Base-by-base conservation (phyloP, 2,113 vertebrate genomes). In the Neomonachus schauinslandi region DNA sequence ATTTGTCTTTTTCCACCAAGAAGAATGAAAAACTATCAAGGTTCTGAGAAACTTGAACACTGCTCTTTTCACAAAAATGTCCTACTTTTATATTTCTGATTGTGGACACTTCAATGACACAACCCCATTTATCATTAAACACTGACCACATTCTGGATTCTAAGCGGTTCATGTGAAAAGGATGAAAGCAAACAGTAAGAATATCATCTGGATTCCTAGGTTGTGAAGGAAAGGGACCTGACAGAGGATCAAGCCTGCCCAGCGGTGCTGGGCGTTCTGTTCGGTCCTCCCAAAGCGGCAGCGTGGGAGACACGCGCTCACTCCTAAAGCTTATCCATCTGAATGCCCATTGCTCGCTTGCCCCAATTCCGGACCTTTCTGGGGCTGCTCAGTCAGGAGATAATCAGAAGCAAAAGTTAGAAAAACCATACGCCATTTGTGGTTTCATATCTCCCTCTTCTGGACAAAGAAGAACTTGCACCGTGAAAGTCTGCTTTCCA, bases 371-470 rank as follows among this genome's bases (percentile, higher is more conserved):
- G 2, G 77, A 11, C 16, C 51, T 5, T 36, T 13, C 42, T 16
- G 3, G 13, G 19, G 11, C 5, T 46, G n/a, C 14, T 57, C 5
- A 18, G 53, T 2, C 61, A 26, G 81, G 19, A 63, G 67, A 28
- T 4, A 2, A 46, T 0, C 33, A 3, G 7, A 89, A 92, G 39
- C 31, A 36, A 51, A 72, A 42, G 18, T 28, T 13, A 16, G n/a
- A n/a, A 39, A 36, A 51, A 71, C 28, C 2, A 4, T 11, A 42
- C 15, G 15, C 19, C 26, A 22, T 89, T 31, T 89, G 22, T 53
- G 36, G 89, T 98, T 93, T 94, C 81, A 67, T 36, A 94, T 95
- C 97, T 91, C 98, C 98, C 98, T 98, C 98, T 96, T 95, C 98
- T 94, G 98, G 98, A 71, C 65, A 84, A 46, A 77, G 14, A 19